Base-by-base conservation (phyloP, 2,797 vertebrate genomes). In the Xyrichtys novacula region DNA sequence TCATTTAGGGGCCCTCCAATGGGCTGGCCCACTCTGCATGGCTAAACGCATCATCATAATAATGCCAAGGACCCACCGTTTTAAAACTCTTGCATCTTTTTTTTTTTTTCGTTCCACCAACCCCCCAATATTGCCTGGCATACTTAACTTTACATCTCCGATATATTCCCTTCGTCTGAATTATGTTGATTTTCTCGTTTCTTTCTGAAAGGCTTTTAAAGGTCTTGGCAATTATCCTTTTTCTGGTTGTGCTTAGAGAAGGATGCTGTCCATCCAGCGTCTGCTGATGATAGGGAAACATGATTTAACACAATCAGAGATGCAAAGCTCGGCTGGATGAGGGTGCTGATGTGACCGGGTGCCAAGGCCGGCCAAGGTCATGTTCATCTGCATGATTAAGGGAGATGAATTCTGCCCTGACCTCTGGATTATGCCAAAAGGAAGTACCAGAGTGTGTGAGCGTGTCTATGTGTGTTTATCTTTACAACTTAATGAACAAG, bases 201-300 rank as follows among this genome's bases (percentile, higher is more conserved):
- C 84, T 86, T 85, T 90, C 88, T 89, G 87, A 90, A 89, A 93
- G 90, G 90, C 91, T 93, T 94, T 92, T 92, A 91, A 92, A 93
- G 89, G 91, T 91, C 89, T 89, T 85, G 82, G 85, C 90, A 90
- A 92, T 93, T 91, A 92, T 89, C 85, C 87, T 72, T 72, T 86
- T 88, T 88, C 84, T 86, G 77, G 85, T 84, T 81, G 85, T 86
- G 81, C 81, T 83, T 86, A 84, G 87, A 89, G 86, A 81, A 71
- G 85, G 88, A 88, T 81, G 85, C 70, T 89, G 88, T 88, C 85
- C 86, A 81, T 91, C 82, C 79, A 40, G 52, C 56, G 86, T 85
- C 78, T 92, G 92, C 91, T 93, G 91, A 93, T 92, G 90, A 88
- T 87, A 83, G 88, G 84, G 62, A 90, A 91, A 91, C 88, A 89